A percentile compares a stretch with the other conserved stretches of the same genome.
phyloP scores from a whole-genome alignment of 2,888 invertebrate species.

The Volucella zonaria region DNA sequence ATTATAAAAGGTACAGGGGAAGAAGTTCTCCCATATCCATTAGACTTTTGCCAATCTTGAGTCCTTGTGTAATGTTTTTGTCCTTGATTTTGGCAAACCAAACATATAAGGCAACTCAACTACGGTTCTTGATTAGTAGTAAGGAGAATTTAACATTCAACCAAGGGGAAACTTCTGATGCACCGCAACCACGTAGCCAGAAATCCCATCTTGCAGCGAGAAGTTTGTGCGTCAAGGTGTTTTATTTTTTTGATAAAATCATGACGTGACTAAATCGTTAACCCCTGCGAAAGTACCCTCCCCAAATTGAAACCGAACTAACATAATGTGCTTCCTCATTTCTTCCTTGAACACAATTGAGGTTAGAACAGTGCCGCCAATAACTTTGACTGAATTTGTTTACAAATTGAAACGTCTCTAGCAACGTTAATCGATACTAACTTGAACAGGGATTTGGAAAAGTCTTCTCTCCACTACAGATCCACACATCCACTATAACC shows the following conservation, averaged over 20 bases:
- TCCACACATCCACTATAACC: no score
- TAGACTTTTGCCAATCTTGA: slow-evolving; percentile 1
- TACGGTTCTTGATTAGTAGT: not conserved
- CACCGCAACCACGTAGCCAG: slow-evolving; percentile 19
- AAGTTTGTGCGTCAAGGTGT: slow-evolving; percentile 54
- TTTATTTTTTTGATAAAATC: slow-evolving; percentile 26
- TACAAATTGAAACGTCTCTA: slow-evolving; percentile 70
- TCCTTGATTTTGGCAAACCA: not conserved
- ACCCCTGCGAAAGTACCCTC: slow-evolving; percentile 33
- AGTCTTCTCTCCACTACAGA: not conserved
- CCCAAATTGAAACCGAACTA: slow-evolving; percentile 40
- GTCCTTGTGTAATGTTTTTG: slow-evolving; percentile 3
- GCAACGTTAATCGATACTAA: slow-evolving; percentile 67
- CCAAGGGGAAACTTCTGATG: slow-evolving; percentile 39
- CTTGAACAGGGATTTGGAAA: slow-evolving; percentile 22
- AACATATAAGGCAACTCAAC: slow-evolving; percentile 12
- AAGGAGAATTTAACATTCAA: not conserved
- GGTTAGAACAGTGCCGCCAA: slow-evolving; percentile 63
- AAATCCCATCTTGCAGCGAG: slow-evolving; percentile 19
- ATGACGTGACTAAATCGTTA: slow-evolving; percentile 57
- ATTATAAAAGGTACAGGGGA: slow-evolving; percentile 8
- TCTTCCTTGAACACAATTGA: slow-evolving; percentile 56
- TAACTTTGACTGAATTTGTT: slow-evolving; percentile 57
- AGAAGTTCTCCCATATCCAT: slow-evolving; percentile 23
- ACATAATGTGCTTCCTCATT: slow-evolving; percentile 41